These are phyloP conservation scores for Blastobasis adustella DNA, from an alignment of 2,888 invertebrate species.

Conservation along the genomic window DNA sequence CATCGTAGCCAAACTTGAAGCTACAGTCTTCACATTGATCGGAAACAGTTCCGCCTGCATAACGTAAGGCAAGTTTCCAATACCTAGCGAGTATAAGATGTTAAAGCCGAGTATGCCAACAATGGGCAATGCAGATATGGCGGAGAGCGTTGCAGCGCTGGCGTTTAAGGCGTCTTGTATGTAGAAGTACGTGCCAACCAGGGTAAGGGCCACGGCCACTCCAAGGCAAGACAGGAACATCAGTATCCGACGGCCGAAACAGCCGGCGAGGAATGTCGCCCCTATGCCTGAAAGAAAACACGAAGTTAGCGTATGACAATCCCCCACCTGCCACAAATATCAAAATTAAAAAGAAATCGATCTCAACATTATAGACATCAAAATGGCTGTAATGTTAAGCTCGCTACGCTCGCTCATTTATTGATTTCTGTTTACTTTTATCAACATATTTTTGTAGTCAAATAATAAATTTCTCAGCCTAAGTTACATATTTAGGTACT, in stretches of 20 bases:
- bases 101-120: conserved; percentile 74
- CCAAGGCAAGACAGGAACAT: conserved; percentile 70
- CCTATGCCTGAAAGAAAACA: conserved; percentile 46
- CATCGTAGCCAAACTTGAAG: conserved; percentile 74
- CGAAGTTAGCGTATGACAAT: no score
- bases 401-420: no score
- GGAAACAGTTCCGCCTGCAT: conserved; percentile 79
- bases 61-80: conserved; percentile 77
- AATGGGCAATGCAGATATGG: conserved; percentile 68
- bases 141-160: conserved; percentile 38
- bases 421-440: no score
- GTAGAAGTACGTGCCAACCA: conserved; percentile 71
- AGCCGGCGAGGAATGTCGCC: conserved; percentile 69
- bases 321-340: no score
- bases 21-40: conserved; percentile 76
- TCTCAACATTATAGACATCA: no score
- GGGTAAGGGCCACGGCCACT: conserved; percentile 65
- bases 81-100: conserved; percentile 73
- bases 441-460: no score
- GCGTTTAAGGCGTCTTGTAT: conserved; percentile 56
- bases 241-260: conserved; percentile 69
- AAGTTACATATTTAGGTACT: no score
- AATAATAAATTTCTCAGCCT: no score
- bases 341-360: no score
- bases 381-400: no score